Conservation (phyloP, 2,113 vertebrate genomes). For the Phrynosoma platyrhinos region DNA sequence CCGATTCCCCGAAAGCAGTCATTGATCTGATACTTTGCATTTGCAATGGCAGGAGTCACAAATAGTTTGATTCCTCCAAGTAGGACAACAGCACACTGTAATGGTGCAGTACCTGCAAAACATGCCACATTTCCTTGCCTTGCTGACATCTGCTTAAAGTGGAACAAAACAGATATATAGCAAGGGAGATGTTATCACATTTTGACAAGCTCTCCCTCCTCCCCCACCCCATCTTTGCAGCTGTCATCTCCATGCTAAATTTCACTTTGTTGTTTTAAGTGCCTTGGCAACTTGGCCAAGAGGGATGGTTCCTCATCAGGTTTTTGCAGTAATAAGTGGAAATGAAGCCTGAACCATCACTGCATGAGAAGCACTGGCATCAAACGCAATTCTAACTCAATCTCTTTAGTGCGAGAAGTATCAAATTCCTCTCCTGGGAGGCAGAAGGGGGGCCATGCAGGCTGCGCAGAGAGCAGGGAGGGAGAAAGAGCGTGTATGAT, state of each 20-base stretch:
- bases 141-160: neutral
- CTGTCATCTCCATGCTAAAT: slow-evolving; percentile 45
- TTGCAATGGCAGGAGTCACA: neutral
- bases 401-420: slow-evolving; percentile 43
- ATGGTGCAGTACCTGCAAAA: neutral
- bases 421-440: slow-evolving; percentile 47
- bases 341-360: slow-evolving; percentile 45
- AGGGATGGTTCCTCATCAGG: slow-evolving; percentile 22
- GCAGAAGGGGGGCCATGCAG: slow-evolving; percentile 6
- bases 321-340: slow-evolving; percentile 30
- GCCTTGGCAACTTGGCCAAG: slow-evolving; percentile 11
- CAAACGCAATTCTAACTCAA: slow-evolving; percentile 44
- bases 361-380: slow-evolving; percentile 10
- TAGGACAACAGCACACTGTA: neutral
- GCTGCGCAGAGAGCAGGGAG: slow-evolving; percentile 26
- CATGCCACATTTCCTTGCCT: slow-evolving; percentile 1
- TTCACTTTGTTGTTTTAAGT: slow-evolving; percentile 33
- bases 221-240: neutral
- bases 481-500: slow-evolving; percentile 32
- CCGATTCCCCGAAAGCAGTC: neutral
- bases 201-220: neutral
- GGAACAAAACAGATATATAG: slow-evolving; percentile 38
- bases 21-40: neutral
- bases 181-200: slow-evolving; percentile 1
- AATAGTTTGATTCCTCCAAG: neutral